Evolutionary conservation across 2,888 invertebrate genomes (phyloP), one percentile per base, ranked within the genome.

Genomic region (Cylindroiulus punctatus): DNA sequence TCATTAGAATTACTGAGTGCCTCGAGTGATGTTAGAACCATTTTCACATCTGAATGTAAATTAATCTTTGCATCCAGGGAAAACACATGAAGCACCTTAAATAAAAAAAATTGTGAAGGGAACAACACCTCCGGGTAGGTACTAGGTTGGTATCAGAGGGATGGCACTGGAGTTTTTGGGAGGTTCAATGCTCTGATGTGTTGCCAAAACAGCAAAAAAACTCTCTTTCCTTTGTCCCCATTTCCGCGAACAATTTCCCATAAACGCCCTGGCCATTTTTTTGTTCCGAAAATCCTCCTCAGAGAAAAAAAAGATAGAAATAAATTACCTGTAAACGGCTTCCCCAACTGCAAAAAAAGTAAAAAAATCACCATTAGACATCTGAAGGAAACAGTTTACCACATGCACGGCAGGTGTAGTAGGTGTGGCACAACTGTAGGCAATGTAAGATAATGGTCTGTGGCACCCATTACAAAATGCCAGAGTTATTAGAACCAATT

Each of bases 261-360:
- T 44, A 17, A 47, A 12, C 17, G 14, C 47, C 47, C 3, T 47
- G 5, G 3, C 12, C 1, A 1, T 44, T 1, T 44, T 14, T 4
- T 47, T 47, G 47, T 10, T n/a, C 4, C 22, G 19, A 12, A 19
- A 30, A 17, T 19, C n/a, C 4, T n/a, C 22, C 19, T 81, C 4
- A 81, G 32, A 4, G 8, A 81, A 10, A 12, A 81, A 30, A n/a
- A 17, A n/a, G 32, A 30, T 81, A 81, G 7, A 81, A 30, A 14
- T 1, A 81, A 81, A 26, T 81, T 81, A 81, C 81, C 81, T 81
- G 81, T 26, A 81, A 81, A 81, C 3, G 81, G 81, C 14, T 81
- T 81, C 30, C 81, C 81, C 14, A 81, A 30, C 81, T 81, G 81
- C 19, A 81, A 81, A 81, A n/a, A 81, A 81, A 81, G 19, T 26